These are phyloP conservation scores for Clarias laeviceps DNA, from an alignment of 2,797 vertebrate genomes.

Conservation along the genomic window DNA sequence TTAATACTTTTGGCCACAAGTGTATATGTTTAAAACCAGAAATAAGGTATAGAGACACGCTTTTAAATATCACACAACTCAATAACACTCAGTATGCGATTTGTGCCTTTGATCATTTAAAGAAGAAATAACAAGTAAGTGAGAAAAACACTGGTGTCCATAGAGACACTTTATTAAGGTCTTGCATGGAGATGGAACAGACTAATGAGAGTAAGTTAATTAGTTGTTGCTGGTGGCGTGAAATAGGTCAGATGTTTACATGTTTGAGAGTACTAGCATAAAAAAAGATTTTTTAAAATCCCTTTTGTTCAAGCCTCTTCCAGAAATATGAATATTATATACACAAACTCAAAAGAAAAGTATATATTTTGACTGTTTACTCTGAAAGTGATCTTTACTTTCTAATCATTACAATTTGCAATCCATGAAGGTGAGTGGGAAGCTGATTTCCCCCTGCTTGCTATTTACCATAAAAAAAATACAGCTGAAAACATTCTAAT, in stretches of 20 bases:
- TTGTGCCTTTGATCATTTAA: slow-evolving; percentile 45
- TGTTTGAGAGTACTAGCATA: slow-evolving; percentile 19
- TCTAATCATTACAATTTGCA: background rate
- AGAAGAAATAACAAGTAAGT: slow-evolving; percentile 19
- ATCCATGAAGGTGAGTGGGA: background rate
- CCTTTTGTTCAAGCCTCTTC: slow-evolving; percentile 9
- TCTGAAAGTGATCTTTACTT: background rate
- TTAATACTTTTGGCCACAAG: no score
- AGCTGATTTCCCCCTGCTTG: background rate
- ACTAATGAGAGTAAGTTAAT: slow-evolving; percentile 75
- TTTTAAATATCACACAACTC: slow-evolving; percentile 21
- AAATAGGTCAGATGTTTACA: slow-evolving; percentile 34
- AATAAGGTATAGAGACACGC: slow-evolving; percentile 22
- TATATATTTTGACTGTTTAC: background rate
- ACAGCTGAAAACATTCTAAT: background rate
- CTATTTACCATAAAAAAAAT: background rate
- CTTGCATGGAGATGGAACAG: slow-evolving; percentile 60
- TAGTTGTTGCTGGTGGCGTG: slow-evolving; percentile 63
- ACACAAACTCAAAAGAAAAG: background rate
- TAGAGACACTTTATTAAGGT: slow-evolving; percentile 63
- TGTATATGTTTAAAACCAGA: slow-evolving; percentile 11
- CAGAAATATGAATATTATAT: background rate
- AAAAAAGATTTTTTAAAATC: background rate
- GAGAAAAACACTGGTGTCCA: slow-evolving; percentile 55
- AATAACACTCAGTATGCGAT: slow-evolving; percentile 17